phyloP scores from a whole-genome alignment of 2,797 vertebrate species.

The Muraenolepis orangiensis region DNA sequence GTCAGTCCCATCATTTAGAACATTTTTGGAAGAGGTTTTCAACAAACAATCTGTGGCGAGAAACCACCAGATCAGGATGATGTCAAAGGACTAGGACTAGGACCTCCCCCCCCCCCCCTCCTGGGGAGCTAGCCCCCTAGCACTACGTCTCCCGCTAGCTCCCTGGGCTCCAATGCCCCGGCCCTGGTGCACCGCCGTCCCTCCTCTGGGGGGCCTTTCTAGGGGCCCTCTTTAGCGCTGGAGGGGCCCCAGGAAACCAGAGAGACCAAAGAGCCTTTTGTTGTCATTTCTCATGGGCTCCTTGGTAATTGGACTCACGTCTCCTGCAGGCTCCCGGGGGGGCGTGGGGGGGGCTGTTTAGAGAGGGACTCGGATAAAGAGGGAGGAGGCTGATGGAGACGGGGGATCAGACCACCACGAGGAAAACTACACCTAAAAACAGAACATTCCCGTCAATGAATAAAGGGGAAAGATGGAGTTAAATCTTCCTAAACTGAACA shows the following conservation, averaged over 20 bases:
- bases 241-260: constrained; percentile 65
- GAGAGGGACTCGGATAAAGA: constrained; percentile 3
- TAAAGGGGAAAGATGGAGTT: not conserved
- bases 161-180: constrained; percentile 42
- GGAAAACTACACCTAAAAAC: not conserved
- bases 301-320: constrained; percentile 74
- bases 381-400: not conserved
- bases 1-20: not conserved
- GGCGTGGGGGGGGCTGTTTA: constrained; percentile 21
- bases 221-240: constrained; percentile 57
- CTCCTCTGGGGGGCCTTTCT: constrained; percentile 53
- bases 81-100: not conserved
- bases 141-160: not conserved
- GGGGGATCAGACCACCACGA: constrained; percentile 1
- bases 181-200: constrained; percentile 27
- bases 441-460: not conserved
- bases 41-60: not conserved
- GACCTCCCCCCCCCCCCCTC: too few species aligned
- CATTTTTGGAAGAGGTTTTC: not conserved
- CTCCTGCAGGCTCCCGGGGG: constrained; percentile 51
- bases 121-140: not conserved
- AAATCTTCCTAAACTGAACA: not conserved
- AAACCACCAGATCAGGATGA: not conserved
- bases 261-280: constrained; percentile 68
- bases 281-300: constrained; percentile 65